Conservation (phyloP, 2,113 vertebrate genomes). For the Sylvilagus bachmani region DNA sequence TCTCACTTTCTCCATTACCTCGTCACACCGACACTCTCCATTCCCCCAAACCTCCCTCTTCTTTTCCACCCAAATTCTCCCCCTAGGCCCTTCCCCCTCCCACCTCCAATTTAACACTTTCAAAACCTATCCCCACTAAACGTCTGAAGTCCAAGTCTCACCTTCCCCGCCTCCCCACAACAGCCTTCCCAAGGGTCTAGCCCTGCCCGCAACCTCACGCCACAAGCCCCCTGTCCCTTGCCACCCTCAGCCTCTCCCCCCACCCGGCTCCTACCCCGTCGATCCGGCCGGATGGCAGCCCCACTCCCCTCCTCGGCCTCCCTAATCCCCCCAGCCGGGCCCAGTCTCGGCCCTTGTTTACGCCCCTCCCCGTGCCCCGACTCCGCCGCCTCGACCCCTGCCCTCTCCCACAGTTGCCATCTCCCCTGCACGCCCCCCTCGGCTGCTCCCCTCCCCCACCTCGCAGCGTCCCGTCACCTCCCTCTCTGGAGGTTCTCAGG, state of each 20-base stretch:
- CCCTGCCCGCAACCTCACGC: constrained; percentile 37
- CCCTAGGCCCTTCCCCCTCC: constrained; percentile 70
- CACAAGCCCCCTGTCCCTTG: constrained; percentile 42
- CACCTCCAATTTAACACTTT: constrained; percentile 67
- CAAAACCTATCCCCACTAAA: background rate
- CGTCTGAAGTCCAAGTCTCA: constrained; percentile 10
- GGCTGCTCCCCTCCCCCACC: constrained; percentile 39
- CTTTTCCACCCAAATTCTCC: constrained; percentile 50
- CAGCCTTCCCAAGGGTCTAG: background rate
- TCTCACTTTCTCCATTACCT: constrained; percentile 72
- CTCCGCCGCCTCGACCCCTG: constrained; percentile 52
- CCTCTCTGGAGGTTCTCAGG: constrained; percentile 51
- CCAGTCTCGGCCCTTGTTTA: constrained; percentile 69
- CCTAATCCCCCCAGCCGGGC: constrained; percentile 37
- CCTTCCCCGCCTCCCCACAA: background rate
- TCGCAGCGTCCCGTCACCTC: constrained; percentile 63
- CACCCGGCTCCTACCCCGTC: constrained; percentile 17
- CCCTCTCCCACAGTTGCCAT: constrained; percentile 66
- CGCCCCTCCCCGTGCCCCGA: constrained; percentile 60
- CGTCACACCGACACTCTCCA: constrained; percentile 51
- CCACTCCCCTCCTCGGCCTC: constrained; percentile 62
- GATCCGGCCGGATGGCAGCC: background rate
- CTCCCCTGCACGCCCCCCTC: constrained; percentile 68
- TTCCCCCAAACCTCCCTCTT: constrained; percentile 22
- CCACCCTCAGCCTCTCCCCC: constrained; percentile 5